These are phyloP conservation scores for Leucophenga maculata DNA, from an alignment of 2,888 invertebrate species.

Conservation along the genomic window DNA sequence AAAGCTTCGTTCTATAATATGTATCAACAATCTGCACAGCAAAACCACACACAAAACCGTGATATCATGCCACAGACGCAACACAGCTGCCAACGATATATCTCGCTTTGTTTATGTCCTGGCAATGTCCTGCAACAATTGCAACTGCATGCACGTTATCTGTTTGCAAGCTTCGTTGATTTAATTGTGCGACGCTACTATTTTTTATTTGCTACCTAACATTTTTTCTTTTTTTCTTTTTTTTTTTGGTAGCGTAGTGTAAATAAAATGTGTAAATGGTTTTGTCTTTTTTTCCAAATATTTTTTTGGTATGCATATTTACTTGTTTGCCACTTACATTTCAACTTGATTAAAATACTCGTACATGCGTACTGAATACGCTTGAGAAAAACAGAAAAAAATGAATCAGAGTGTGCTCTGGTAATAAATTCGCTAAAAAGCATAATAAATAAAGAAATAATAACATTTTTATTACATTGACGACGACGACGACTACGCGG, in stretches of 20 bases:
- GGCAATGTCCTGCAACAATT: not conserved
- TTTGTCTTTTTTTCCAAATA: too few species aligned
- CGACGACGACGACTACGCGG: slow-evolving; percentile 22
- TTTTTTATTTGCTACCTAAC: too few species aligned
- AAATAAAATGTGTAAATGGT: not conserved
- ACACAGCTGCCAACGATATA: slow-evolving; percentile 5
- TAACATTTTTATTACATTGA: slow-evolving; percentile 64
- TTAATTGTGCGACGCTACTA: too few species aligned
- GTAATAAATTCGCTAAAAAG: slow-evolving; percentile 66
- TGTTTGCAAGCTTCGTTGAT: not conserved
- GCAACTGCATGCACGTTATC: not conserved
- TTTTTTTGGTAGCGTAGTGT: not conserved
- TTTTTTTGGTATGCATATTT: too few species aligned
- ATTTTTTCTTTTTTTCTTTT: not conserved
- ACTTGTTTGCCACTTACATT: too few species aligned
- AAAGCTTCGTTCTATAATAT: too few species aligned
- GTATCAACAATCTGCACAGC: not conserved
- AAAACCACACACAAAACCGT: not conserved
- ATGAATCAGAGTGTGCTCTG: slow-evolving; percentile 60
- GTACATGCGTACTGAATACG: not conserved
- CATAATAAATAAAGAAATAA: slow-evolving; percentile 69
- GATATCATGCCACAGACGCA: not conserved
- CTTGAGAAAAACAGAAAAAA: too few species aligned
- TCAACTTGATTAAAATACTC: too few species aligned
- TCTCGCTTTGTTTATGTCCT: not conserved